Evolutionary conservation across 2,797 vertebrate species (phyloP).

Genomic region (Huso huso): DNA sequence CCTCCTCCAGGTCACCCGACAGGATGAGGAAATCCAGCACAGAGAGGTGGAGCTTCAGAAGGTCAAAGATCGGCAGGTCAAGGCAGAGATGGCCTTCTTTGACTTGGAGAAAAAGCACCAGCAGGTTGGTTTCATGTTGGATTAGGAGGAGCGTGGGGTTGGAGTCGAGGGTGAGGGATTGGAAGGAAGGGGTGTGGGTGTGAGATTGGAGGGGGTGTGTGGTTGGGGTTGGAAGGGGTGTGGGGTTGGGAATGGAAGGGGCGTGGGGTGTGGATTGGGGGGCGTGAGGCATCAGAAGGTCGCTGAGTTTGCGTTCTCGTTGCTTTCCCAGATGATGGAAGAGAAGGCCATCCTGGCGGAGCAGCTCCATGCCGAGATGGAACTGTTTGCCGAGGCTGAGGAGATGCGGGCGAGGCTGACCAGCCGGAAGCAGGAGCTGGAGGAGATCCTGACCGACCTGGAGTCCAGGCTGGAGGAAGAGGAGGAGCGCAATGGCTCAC

Average conservation of each 20-base stretch:
- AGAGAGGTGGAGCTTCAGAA: constrained; percentile 72
- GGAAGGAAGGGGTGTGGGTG: no score
- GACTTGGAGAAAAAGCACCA: constrained; percentile 69
- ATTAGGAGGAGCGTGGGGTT: not conserved
- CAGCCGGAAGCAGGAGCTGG: constrained; percentile 78
- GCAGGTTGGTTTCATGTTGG: constrained; percentile 53
- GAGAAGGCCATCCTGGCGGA: constrained; percentile 75
- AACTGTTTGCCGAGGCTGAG: constrained; percentile 81
- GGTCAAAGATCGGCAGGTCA: constrained; percentile 67
- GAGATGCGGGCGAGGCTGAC: constrained; percentile 75
- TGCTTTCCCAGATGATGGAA: constrained; percentile 58
- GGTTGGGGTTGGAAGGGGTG: no score
- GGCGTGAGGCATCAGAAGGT: no score
- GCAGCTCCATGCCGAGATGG: constrained; percentile 79
- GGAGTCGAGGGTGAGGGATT: no score
- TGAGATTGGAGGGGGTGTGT: no score
- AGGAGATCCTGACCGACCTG: constrained; percentile 73
- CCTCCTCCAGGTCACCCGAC: constrained; percentile 78
- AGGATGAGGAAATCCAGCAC: constrained; percentile 83
- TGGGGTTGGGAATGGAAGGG: no score
- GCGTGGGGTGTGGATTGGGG: no score
- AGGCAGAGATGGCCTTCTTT: constrained; percentile 60
- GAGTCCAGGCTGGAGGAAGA: constrained; percentile 80
- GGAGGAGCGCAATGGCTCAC: constrained; percentile 69
- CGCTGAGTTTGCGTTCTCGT: not conserved